Conservation (phyloP, 2,797 vertebrate species). For the Sitta carolinensis region DNA sequence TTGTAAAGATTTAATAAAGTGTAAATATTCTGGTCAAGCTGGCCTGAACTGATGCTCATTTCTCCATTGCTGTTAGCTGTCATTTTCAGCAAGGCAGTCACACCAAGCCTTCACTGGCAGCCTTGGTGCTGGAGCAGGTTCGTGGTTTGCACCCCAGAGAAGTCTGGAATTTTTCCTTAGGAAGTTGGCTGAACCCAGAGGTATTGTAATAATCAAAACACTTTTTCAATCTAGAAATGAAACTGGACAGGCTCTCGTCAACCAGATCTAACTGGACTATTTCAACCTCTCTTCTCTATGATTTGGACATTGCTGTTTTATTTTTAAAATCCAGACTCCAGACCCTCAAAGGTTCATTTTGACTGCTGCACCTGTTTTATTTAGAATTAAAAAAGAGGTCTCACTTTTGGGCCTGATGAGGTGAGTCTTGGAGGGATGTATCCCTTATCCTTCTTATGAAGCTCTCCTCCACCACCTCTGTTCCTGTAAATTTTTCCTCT, state of each 20-base stretch:
- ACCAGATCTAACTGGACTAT: background rate
- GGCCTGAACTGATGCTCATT: background rate
- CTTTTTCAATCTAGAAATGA: background rate
- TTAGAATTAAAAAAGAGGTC: background rate
- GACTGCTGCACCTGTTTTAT: background rate
- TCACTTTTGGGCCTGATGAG: background rate
- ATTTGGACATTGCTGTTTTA: background rate
- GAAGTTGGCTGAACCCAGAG: background rate
- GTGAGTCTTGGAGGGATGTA: background rate
- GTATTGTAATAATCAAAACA: background rate
- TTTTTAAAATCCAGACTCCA: background rate
- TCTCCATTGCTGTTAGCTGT: background rate
- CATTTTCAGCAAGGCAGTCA: background rate
- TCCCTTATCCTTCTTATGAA: accelerated
- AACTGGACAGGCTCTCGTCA: background rate
- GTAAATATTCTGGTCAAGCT: constrained; percentile 79
- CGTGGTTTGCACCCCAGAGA: background rate
- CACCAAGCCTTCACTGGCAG: background rate
- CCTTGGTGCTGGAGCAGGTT: background rate
- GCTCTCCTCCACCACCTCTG: background rate
- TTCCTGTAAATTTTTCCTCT: background rate
- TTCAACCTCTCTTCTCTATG: background rate
- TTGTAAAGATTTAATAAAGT: constrained; percentile 88
- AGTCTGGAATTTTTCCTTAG: background rate
- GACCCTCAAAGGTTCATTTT: background rate